Evolutionary conservation across 2,888 invertebrate genomes (phyloP).

Genomic region (Linnaemya vulpina): DNA sequence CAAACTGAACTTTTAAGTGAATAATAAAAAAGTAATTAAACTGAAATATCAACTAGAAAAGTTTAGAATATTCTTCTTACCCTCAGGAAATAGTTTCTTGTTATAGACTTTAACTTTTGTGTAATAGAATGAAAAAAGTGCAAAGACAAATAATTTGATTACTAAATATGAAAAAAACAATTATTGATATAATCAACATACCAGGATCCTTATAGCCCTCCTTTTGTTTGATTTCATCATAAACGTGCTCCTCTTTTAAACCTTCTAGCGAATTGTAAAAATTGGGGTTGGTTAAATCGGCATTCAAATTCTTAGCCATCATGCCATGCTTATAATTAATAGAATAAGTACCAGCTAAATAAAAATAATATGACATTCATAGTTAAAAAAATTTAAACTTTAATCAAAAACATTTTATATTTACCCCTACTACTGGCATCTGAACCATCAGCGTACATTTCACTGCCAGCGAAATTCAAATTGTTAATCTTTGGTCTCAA

Average conservation of each 20-base stretch:
- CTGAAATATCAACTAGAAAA: constrained; percentile 27
- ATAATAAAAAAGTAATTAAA: background rate
- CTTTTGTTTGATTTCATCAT: constrained; percentile 94
- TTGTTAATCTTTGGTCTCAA: constrained; percentile 81
- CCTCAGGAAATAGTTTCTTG: constrained; percentile 81
- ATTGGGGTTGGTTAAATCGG: constrained; percentile 92
- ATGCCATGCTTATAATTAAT: constrained; percentile 87
- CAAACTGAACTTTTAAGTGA: background rate
- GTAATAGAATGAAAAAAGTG: background rate
- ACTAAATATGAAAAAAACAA: background rate
- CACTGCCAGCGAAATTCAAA: constrained; percentile 78
- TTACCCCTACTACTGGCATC: constrained; percentile 84
- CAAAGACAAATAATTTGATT: constrained; percentile 32
- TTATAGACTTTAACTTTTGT: constrained; percentile 80
- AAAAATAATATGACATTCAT: constrained; percentile 4
- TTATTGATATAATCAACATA: constrained; percentile 79
- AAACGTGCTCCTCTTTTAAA: constrained; percentile 91
- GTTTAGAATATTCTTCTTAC: constrained; percentile 77
- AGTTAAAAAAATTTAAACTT: constrained; percentile 1
- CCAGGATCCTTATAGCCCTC: constrained; percentile 87
- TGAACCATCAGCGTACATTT: constrained; percentile 83
- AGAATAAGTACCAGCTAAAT: constrained; percentile 84
- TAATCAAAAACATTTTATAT: constrained; percentile 7
- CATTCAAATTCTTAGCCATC: constrained; percentile 91
- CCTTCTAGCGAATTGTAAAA: constrained; percentile 91